A percentile compares a stretch with the other conserved stretches of the same genome.
Conservation (phyloP, 2,113 vertebrate species). For the Amazona guildingii region DNA sequence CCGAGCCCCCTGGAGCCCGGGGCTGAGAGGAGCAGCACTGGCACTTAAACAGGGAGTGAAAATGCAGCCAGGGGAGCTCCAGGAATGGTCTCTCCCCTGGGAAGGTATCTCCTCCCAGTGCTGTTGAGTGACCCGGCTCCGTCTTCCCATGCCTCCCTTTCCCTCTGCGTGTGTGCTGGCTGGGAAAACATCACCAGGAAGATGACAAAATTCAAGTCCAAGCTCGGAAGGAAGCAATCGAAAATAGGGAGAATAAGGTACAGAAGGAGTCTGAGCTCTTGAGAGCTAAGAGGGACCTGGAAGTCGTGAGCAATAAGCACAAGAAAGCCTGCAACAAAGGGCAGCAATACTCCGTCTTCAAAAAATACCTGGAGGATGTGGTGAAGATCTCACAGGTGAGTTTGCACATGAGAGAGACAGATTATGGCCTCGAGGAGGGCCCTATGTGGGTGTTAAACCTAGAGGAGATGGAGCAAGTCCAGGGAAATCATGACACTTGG, state of each 20-base stretch:
- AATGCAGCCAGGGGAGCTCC: no score
- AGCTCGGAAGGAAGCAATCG: constrained; percentile 70
- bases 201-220: constrained; percentile 60
- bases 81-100: neutral
- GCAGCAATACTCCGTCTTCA: constrained; percentile 71
- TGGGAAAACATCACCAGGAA: constrained; percentile 63
- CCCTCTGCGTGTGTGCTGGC: neutral
- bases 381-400: constrained; percentile 74
- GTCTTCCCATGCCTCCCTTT: neutral
- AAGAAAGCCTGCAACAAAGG: constrained; percentile 58
- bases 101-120: neutral
- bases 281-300: constrained; percentile 56
- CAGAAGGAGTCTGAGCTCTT: constrained; percentile 66
- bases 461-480: neutral
- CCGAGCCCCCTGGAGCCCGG: neutral
- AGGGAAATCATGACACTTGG: neutral
- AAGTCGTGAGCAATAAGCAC: constrained; percentile 39
- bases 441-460: neutral
- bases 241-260: constrained; percentile 44
- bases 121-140: neutral
- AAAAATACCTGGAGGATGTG: constrained; percentile 76
- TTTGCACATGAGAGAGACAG: neutral
- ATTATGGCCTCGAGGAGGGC: fast-evolving
- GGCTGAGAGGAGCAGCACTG: neutral
- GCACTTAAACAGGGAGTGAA: neutral